Base-by-base conservation (phyloP, 2,888 invertebrate genomes). In the Gastracanthus pulcherrimus region DNA sequence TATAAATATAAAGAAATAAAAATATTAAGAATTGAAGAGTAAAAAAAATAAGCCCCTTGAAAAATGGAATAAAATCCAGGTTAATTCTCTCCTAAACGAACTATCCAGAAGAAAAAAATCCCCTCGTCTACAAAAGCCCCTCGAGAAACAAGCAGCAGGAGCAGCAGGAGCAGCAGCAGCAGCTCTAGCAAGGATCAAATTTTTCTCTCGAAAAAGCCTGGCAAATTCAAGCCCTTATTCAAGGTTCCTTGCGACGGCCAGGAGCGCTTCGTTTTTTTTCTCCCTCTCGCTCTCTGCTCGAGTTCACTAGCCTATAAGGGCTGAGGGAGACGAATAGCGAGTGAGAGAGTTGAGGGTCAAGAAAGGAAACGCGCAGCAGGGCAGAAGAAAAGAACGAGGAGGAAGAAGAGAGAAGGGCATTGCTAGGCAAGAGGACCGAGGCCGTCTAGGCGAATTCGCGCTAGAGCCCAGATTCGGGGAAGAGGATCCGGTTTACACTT, bases 271-370 rank as follows among this genome's bases (percentile, higher is more conserved):
- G 26, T 45, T 38, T 64, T 26, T 34, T 51, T 72, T 36, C 62
- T 45, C 34, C 5, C 60, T 74, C 66, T 71, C 41, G 64, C 77
- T 80, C 77, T 62, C 74, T 85, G 86, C 87, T 86, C 88, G 88
- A 87, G 85, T 72, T 75, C 67, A 70, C 76, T 76, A 71, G 64
- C 55, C 38, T 72, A 71, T 62, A 71, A 88, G 87, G 88, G 86
- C 84, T 87, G 86, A 85, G 86, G 86, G 85, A 84, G 87, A 86
- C 85, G 89, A 88, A 87, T 89, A 87, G 89, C 38, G 45, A 2
- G 9, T 9, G 34, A 72, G 26, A n/a, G 62, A 70, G 55, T 23
- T 45, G 60, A 70, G 69, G 45, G 36, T 45, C 76, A 58, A 71
- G 62, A 45, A 51, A 36, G 66, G 48, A 51, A 36, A 34, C 45